phyloP scores from a whole-genome alignment of 2,797 vertebrate species.

The Acrossocheilus fasciatus region DNA sequence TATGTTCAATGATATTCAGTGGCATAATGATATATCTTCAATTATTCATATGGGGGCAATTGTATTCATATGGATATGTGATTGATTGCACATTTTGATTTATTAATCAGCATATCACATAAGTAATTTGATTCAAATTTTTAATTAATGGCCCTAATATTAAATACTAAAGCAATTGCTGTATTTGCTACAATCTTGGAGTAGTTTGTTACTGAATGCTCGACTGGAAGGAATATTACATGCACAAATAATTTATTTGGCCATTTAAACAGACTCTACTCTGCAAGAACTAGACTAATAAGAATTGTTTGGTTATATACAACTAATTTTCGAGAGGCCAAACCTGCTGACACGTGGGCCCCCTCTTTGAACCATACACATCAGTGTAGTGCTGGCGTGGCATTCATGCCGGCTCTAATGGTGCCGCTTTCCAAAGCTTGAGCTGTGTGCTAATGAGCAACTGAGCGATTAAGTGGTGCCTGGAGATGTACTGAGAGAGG shows the following conservation, averaged over 20 bases:
- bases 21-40: neutral
- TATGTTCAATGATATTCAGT: neutral
- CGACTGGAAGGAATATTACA: neutral
- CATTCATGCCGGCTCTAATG: conserved; percentile 57
- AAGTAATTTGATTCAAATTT: neutral
- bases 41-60: neutral
- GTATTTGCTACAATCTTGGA: too few species aligned
- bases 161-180: neutral
- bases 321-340: neutral
- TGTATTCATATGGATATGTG: neutral
- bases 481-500: conserved; percentile 40
- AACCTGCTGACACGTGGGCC: neutral
- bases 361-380: neutral
- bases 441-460: conserved; percentile 67
- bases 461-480: conserved; percentile 61
- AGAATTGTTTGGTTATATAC: neutral
- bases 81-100: conserved; percentile 2
- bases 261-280: neutral
- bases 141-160: neutral
- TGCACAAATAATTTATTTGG: neutral
- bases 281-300: neutral
- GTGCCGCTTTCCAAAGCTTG: conserved; percentile 58
- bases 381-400: conserved; percentile 69
- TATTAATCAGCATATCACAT: neutral
- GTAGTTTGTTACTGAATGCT: neutral